Percentiles rank a stretch among this genome's conserved stretches.
These are phyloP conservation scores for Enteromius mattozi DNA, from an alignment of 2,797 vertebrate species.

Conservation along the genomic window DNA sequence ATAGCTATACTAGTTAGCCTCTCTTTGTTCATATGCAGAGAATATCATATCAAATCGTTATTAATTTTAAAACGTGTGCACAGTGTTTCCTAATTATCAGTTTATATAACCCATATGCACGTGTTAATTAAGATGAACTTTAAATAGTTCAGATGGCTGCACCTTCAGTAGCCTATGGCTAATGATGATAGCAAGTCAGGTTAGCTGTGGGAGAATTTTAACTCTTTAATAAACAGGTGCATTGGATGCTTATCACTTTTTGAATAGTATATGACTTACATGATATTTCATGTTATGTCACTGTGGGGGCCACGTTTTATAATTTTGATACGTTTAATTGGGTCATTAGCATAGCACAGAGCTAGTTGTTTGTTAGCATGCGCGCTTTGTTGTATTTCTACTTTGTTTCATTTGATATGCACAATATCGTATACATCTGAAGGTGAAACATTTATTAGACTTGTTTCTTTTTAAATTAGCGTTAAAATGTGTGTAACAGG, in stretches of 20 bases:
- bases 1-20: slow-evolving; percentile 45
- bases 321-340: neutral
- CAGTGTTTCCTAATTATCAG: neutral
- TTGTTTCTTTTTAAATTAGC: neutral
- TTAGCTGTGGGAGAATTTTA: neutral
- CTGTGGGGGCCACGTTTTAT: neutral
- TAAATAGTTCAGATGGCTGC: neutral
- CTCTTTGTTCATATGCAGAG: neutral
- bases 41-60: neutral
- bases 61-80: too few species aligned
- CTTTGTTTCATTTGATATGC: neutral
- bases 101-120: neutral
- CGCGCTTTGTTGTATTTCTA: neutral
- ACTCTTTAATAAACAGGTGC: neutral
- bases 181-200: slow-evolving; percentile 19
- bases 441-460: neutral
- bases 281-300: neutral
- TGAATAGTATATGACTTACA: neutral
- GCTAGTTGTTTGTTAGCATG: slow-evolving; percentile 19
- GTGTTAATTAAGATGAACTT: neutral
- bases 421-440: neutral
- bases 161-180: neutral
- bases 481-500: neutral
- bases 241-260: neutral
- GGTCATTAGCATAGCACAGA: neutral